A percentile compares a stretch with the other conserved stretches of the same genome.
Evolutionary conservation across 2,113 vertebrate genomes (phyloP).

Genomic region (Callorhinus ursinus): DNA sequence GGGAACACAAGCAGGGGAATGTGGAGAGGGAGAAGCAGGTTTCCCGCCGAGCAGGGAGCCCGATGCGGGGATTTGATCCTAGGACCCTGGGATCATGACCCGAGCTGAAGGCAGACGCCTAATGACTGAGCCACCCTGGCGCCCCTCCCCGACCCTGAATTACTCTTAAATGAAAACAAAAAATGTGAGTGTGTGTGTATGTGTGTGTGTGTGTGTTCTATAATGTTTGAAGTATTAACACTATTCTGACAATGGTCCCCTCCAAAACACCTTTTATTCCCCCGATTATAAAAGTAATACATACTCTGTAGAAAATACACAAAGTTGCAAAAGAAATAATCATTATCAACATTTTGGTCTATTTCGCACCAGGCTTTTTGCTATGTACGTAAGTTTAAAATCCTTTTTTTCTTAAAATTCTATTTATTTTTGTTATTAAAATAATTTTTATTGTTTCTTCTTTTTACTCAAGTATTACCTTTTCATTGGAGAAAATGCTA

Average conservation of each 20-base stretch:
- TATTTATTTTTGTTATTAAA: neutral
- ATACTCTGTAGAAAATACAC: neutral
- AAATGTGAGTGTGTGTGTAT: too few species aligned
- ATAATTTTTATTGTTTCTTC: neutral
- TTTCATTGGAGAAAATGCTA: constrained; percentile 16
- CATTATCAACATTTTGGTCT: neutral
- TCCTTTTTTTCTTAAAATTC: neutral
- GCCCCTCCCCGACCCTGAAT: neutral
- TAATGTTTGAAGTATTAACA: neutral
- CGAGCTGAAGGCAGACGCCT: too few species aligned
- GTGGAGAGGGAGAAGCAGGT: too few species aligned
- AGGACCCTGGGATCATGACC: too few species aligned
- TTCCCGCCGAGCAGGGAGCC: too few species aligned
- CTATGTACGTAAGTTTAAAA: neutral
- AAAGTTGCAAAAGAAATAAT: neutral
- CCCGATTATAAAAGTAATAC: neutral
- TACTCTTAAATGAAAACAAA: neutral
- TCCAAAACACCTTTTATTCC: neutral
- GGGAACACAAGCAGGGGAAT: too few species aligned
- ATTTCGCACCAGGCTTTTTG: neutral
- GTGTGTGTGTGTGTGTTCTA: neutral
- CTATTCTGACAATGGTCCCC: neutral
- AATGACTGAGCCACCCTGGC: too few species aligned
- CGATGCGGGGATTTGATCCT: too few species aligned
- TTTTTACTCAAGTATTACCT: neutral